Percentiles rank a stretch among this genome's conserved stretches.
phyloP scores from a whole-genome alignment of 1,140 invertebrate species.

The Caenorhabditis latens region DNA sequence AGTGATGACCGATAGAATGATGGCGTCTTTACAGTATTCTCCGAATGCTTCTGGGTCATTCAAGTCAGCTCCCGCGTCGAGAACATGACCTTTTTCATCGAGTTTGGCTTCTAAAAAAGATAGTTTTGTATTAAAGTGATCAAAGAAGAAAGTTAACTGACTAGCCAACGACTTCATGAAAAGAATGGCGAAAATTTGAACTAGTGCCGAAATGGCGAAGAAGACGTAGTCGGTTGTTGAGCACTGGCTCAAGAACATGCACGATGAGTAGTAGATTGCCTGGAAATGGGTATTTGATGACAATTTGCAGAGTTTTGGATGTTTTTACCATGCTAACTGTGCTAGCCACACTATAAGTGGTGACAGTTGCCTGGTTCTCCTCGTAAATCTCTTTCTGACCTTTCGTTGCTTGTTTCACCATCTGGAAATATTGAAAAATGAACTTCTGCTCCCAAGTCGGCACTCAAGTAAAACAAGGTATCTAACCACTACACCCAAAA shows the following conservation, averaged over 20 bases:
- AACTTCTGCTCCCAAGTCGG: background rate
- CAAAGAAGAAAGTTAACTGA: slow-evolving; percentile 49
- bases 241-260: slow-evolving; percentile 44
- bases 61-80: slow-evolving; percentile 76
- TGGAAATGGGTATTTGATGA: slow-evolving; percentile 5
- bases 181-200: slow-evolving; percentile 62
- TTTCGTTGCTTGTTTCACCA: slow-evolving; percentile 72
- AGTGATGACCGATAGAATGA: slow-evolving; percentile 70
- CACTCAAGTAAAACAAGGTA: too few relatives aligned
- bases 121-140: background rate
- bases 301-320: slow-evolving; percentile 34
- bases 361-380: slow-evolving; percentile 73
- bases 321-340: slow-evolving; percentile 27
- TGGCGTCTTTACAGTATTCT: slow-evolving; percentile 76
- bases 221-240: slow-evolving; percentile 39
- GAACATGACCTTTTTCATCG: slow-evolving; percentile 72
- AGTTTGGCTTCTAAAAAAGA: slow-evolving; percentile 55
- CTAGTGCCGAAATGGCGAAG: slow-evolving; percentile 54
- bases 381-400: slow-evolving; percentile 75
- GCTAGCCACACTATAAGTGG: slow-evolving; percentile 67
- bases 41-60: slow-evolving; percentile 75
- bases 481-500: background rate
- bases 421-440: slow-evolving; percentile 4
- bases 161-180: slow-evolving; percentile 69
- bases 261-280: slow-evolving; percentile 61